Evolutionary conservation across 2,888 invertebrate species (phyloP).

Genomic region (Chirona hameri): DNA sequence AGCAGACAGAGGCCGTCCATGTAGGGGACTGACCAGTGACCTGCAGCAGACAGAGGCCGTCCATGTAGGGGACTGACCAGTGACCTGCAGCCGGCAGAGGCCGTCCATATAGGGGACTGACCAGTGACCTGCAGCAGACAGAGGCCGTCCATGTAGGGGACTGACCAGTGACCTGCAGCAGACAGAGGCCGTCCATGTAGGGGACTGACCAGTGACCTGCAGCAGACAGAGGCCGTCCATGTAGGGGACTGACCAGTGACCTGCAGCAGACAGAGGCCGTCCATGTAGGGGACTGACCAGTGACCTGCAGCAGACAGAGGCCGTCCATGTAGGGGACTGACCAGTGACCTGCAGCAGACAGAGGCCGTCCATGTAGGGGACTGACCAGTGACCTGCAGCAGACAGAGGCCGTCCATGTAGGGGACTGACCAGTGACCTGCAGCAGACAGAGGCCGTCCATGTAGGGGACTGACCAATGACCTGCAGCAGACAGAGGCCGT

Average conservation of each 20-base stretch:
- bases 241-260: slow-evolving; percentile 69
- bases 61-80: slow-evolving; percentile 76
- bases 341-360: too few relatives aligned
- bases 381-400: slow-evolving; percentile 66
- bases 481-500: slow-evolving; percentile 72
- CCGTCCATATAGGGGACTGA: too few relatives aligned
- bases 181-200: too few relatives aligned
- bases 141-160: slow-evolving; percentile 81
- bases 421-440: slow-evolving; percentile 55
- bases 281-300: slow-evolving; percentile 59
- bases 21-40: slow-evolving; percentile 61
- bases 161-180: too few relatives aligned
- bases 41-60: slow-evolving; percentile 72
- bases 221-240: slow-evolving; percentile 76
- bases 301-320: slow-evolving; percentile 68
- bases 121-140: slow-evolving; percentile 71
- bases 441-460: too few relatives aligned
- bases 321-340: slow-evolving; percentile 84
- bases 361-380: too few relatives aligned
- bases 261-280: too few relatives aligned
- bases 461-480: slow-evolving; percentile 61
- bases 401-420: slow-evolving; percentile 76
- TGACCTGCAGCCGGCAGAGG: too few relatives aligned
- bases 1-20: too few relatives aligned
- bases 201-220: slow-evolving; percentile 61